Conservation (phyloP, 2,888 invertebrate genomes). For the Pammene fasciana region DNA sequence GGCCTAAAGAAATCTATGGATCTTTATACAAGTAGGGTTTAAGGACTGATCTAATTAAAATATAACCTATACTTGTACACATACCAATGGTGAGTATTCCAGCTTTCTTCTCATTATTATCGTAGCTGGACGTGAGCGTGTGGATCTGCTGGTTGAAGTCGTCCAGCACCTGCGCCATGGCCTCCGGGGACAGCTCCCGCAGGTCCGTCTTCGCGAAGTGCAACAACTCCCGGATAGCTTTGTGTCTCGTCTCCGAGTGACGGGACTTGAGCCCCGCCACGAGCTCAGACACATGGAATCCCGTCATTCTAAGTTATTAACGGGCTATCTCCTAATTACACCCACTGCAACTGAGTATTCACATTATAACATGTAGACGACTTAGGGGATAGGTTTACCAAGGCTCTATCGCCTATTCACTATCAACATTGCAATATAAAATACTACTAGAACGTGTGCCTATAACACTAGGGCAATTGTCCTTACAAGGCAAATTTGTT, state of each 20-base stretch:
- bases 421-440: constrained; percentile 2
- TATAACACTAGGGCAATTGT: neutral
- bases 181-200: constrained; percentile 93
- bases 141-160: constrained; percentile 97
- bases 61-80: constrained; percentile 42
- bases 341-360: constrained; percentile 7
- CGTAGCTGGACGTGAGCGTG: constrained; percentile 95
- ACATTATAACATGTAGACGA: constrained; percentile 7
- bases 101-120: constrained; percentile 96
- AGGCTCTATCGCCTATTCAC: neutral
- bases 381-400: neutral
- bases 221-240: constrained; percentile 93
- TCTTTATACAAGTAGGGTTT: neutral
- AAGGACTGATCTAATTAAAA: neutral
- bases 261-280: constrained; percentile 94
- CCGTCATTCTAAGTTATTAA: constrained; percentile 56
- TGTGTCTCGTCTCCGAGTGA: constrained; percentile 91
- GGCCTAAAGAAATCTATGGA: neutral
- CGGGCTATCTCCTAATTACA: constrained; percentile 5
- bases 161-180: constrained; percentile 93
- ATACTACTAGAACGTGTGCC: neutral
- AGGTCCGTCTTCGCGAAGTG: constrained; percentile 95
- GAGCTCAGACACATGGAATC: constrained; percentile 87
- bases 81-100: constrained; percentile 95
- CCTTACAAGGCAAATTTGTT: constrained; percentile 42